phyloP scores from a whole-genome alignment of 2,888 invertebrate species.

The Miltochrista miniata region DNA sequence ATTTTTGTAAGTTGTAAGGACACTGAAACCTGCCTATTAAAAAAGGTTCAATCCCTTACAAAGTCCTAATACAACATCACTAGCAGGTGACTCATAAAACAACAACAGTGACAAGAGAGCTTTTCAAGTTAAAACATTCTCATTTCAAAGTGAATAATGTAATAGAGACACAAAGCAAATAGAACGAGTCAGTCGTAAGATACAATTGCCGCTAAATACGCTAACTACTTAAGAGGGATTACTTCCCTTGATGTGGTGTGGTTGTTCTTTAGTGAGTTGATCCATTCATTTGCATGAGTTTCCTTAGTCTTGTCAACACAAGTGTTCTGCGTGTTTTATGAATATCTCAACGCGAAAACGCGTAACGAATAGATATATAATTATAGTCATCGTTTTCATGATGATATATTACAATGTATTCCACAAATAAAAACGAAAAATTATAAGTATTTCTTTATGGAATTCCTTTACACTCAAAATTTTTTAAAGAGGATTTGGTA shows the following conservation, averaged over 20 bases:
- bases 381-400: no score
- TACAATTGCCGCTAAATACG: slow-evolving; percentile 13
- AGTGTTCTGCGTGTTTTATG: not conserved
- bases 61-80: not conserved
- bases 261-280: slow-evolving; percentile 4
- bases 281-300: slow-evolving; percentile 1
- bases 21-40: not conserved
- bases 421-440: no score
- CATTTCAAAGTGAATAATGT: slow-evolving; percentile 7
- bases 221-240: slow-evolving; percentile 15
- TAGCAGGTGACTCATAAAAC: not conserved
- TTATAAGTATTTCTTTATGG: no score
- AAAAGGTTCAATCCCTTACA: not conserved
- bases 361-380: not conserved
- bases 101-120: not conserved
- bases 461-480: not conserved
- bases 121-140: not conserved
- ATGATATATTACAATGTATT: no score
- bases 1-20: no score
- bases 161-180: slow-evolving; percentile 7
- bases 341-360: not conserved
- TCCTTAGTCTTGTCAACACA: not conserved
- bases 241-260: slow-evolving; percentile 16
- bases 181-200: slow-evolving; percentile 1
- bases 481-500: not conserved